phyloP scores from a whole-genome alignment of 2,888 invertebrate species.

The Panzeria rudis region DNA sequence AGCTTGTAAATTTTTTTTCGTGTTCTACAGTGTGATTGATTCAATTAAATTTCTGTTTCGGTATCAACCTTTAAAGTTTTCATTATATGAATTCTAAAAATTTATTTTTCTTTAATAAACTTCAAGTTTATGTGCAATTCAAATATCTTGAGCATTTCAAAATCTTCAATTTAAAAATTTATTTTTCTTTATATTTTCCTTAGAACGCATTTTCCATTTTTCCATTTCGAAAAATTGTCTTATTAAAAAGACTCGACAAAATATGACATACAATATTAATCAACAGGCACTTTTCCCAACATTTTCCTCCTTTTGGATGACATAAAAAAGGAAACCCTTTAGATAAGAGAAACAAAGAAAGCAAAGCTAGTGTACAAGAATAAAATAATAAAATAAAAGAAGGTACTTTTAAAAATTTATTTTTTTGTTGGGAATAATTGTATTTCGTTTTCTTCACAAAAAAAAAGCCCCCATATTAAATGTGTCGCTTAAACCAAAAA shows the following conservation, averaged over 20 bases:
- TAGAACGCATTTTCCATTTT: not conserved
- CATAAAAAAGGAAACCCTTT: slow-evolving; percentile 35
- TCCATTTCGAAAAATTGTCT: not conserved
- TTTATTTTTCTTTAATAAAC: too few relatives aligned
- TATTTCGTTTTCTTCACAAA: not conserved
- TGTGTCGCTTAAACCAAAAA: slow-evolving; percentile 7
- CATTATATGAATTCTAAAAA: too few relatives aligned
- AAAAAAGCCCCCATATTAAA: slow-evolving; percentile 32
- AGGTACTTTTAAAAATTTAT: slow-evolving; percentile 15
- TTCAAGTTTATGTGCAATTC: not conserved
- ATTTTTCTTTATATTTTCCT: not conserved
- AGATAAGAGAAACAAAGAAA: slow-evolving; percentile 1
- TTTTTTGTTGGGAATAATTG: slow-evolving; percentile 18
- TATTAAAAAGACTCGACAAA: slow-evolving; percentile 33
- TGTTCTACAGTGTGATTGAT: too few relatives aligned
- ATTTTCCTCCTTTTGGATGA: slow-evolving; percentile 1
- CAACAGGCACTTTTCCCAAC: slow-evolving; percentile 18
- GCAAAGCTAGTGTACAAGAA: not conserved
- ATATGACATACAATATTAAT: slow-evolving; percentile 47
- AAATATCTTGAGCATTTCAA: not conserved
- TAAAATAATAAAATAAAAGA: slow-evolving; percentile 40
- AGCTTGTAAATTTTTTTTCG: too few relatives aligned
- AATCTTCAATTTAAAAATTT: not conserved
- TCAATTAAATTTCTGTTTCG: too few relatives aligned
- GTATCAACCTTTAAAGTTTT: too few relatives aligned